Conservation (phyloP, 2,888 invertebrate genomes). For the Graphium colonna region DNA sequence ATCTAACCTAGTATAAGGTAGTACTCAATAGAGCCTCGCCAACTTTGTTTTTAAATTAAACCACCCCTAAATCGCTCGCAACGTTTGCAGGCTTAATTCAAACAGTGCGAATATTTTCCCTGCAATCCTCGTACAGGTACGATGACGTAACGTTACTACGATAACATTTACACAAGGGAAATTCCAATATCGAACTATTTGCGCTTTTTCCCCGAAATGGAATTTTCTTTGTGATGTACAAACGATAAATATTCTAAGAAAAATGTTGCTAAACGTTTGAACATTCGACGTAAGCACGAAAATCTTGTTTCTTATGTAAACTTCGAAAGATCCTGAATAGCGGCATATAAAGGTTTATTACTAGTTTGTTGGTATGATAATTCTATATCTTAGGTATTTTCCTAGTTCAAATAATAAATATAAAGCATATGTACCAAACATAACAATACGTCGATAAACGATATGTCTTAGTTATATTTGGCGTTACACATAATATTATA, state of each 20-base stretch:
- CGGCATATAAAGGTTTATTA: too few species aligned
- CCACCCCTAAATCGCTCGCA: neutral
- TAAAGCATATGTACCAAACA: too few species aligned
- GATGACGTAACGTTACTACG: slow-evolving; percentile 49
- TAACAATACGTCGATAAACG: too few species aligned
- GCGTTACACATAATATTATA: too few species aligned
- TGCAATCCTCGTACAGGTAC: slow-evolving; percentile 48
- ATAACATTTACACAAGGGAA: slow-evolving; percentile 77
- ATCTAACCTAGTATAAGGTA: too few species aligned
- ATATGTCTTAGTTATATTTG: too few species aligned
- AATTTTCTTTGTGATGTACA: slow-evolving; percentile 68
- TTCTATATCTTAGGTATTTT: too few species aligned
- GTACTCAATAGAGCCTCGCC: too few species aligned
- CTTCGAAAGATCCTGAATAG: too few species aligned
- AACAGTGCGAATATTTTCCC: slow-evolving; percentile 54
- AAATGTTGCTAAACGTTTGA: slow-evolving; percentile 65
- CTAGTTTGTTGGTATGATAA: too few species aligned
- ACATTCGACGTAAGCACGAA: slow-evolving; percentile 38
- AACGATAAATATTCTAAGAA: slow-evolving; percentile 71
- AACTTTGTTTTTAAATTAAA: too few species aligned
- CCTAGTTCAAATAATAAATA: too few species aligned
- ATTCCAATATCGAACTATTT: slow-evolving; percentile 77
- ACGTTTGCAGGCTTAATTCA: slow-evolving; percentile 8
- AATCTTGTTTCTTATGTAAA: neutral
- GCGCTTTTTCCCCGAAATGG: slow-evolving; percentile 70